Conservation (phyloP, 2,797 vertebrate species). For the Takifugu rubripes region DNA sequence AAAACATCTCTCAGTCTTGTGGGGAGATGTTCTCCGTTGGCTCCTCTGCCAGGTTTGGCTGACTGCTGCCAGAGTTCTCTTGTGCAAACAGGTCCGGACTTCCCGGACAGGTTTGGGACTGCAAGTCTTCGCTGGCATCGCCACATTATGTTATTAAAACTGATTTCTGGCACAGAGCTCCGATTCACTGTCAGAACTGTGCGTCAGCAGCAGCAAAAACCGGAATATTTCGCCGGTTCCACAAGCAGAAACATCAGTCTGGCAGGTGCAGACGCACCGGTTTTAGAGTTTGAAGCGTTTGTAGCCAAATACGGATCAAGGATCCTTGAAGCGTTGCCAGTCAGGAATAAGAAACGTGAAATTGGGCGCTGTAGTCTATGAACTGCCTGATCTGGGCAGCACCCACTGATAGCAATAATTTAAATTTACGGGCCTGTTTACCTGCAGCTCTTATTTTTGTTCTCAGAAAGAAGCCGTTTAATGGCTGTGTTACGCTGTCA, state of each 20-base stretch:
- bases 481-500: slow-evolving; percentile 34
- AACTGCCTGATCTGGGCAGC: slow-evolving; percentile 2
- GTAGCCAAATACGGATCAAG: too few relatives aligned
- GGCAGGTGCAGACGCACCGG: too few relatives aligned
- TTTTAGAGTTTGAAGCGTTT: too few relatives aligned
- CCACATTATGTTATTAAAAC: slow-evolving; percentile 18
- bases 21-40: too few relatives aligned
- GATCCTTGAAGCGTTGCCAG: too few relatives aligned
- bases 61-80: slow-evolving; percentile 20
- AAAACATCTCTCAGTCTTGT: neutral
- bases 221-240: slow-evolving; percentile 3
- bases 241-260: too few relatives aligned
- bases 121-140: slow-evolving; percentile 2
- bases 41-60: neutral
- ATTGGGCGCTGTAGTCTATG: neutral
- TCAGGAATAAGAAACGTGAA: too few relatives aligned
- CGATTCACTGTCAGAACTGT: slow-evolving; percentile 7
- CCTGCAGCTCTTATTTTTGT: neutral
- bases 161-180: slow-evolving; percentile 14
- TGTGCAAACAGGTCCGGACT: slow-evolving; percentile 36
- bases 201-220: slow-evolving; percentile 1
- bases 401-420: neutral
- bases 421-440: slow-evolving; percentile 1
- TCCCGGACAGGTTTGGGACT: slow-evolving; percentile 17
- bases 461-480: slow-evolving; percentile 18